These are phyloP conservation scores for Paramuricea clavata DNA, from an alignment of 92 coral and sea anemone species.

Conservation along the genomic window DNA sequence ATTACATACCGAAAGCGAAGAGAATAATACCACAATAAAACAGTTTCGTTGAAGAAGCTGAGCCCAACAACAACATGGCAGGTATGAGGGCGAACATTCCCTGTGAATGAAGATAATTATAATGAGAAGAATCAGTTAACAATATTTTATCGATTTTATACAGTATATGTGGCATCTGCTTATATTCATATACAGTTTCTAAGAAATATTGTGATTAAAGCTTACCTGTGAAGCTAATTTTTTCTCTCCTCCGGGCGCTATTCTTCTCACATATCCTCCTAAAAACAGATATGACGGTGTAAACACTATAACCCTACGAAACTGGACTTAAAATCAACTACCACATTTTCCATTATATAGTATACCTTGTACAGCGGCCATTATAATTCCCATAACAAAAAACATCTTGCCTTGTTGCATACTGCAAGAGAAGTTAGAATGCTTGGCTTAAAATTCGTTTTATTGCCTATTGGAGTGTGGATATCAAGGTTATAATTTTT, in stretches of 20 bases:
- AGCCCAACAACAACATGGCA: slow-evolving; percentile 88
- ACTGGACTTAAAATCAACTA: not conserved
- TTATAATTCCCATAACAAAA: slow-evolving; percentile 85
- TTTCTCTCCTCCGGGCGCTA: slow-evolving; percentile 87
- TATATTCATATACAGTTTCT: not conserved
- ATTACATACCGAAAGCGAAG: slow-evolving; percentile 83
- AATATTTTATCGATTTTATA: not conserved
- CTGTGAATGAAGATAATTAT: slow-evolving; percentile 39
- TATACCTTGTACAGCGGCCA: slow-evolving; percentile 94
- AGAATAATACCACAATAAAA: slow-evolving; percentile 85
- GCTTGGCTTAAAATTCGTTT: too few species aligned
- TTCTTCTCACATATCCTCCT: slow-evolving; percentile 96
- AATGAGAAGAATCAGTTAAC: not conserved
- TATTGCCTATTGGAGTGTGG: too few species aligned
- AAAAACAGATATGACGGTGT: not conserved
- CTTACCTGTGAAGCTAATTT: slow-evolving; percentile 85
- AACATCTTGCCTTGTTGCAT: slow-evolving; percentile 99
- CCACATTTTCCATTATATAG: not conserved
- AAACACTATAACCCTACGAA: not conserved
- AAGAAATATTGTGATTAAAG: not conserved
- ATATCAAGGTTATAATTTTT: too few species aligned
- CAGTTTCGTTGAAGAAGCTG: slow-evolving; percentile 76
- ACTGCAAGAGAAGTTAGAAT: slow-evolving; percentile 59
- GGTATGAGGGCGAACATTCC: slow-evolving; percentile 96
- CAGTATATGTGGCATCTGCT: not conserved